Base-by-base conservation (phyloP, 1,140 invertebrate genomes). In the Pseudomyrmex dendroicus region DNA sequence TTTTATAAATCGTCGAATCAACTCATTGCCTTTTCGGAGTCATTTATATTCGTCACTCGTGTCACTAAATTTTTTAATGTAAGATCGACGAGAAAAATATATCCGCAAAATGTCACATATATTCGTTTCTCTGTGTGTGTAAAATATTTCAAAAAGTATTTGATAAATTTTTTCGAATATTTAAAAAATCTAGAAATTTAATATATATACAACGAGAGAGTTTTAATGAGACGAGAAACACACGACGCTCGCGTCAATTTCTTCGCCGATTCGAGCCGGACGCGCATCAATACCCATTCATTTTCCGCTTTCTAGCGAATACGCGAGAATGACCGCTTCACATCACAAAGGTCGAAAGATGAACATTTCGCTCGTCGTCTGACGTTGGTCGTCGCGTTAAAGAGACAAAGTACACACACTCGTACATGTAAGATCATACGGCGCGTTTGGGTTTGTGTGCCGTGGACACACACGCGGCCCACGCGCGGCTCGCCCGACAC, bases 231-330 rank as follows among this genome's bases (percentile, higher is more conserved):
- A 52, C 13, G 13, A 8, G 50, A 13, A 52, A 52, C 13, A 12
- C 13, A 52, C 35, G 35, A 35, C 35, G 7, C 50, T 50, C 2
- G 2, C 13, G 70, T 78, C 20, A 15, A 48, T 46, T n/a, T 78
- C 44, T 17, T 78, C 8, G 7, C 44, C 35, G 22, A 59, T 25
- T n/a, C 17, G 13, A 78, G 52, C n/a, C 52, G 52, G 3, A 25
- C 20, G 5, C 20, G 35, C 35, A 35, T 35, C 35, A 35, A 35
- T 35, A 44, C n/a, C 20, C 20, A 35, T 59, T 70, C 13, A 50
- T 68, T 70, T 70, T 59, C 64, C 66, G 44, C 20, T 70, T 78
- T 78, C 66, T 70, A 59, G 20, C 10, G 44, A 78, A 57, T 54
- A 35, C 35, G 35, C 35, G 67, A 48, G 64, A 84, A 73, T 15